These are phyloP conservation scores for Endomychus coccineus DNA, from an alignment of 2,888 invertebrate species.

Conservation along the genomic window DNA sequence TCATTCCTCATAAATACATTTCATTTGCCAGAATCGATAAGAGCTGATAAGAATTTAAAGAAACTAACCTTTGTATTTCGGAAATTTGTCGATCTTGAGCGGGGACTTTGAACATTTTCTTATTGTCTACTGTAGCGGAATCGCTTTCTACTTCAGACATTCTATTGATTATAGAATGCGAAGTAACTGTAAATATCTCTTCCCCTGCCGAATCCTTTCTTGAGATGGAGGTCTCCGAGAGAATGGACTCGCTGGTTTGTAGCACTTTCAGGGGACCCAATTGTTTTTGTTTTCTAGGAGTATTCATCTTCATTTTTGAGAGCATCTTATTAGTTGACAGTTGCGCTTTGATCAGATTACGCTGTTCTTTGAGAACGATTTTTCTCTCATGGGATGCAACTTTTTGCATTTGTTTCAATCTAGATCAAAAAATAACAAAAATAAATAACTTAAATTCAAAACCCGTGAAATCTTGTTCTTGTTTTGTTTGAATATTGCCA, in stretches of 20 bases:
- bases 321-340: constrained; percentile 46
- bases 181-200: constrained; percentile 34
- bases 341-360: constrained; percentile 49
- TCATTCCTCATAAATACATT: too few species aligned
- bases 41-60: too few species aligned
- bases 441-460: constrained; percentile 3
- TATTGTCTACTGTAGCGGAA: too few species aligned
- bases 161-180: constrained; percentile 15
- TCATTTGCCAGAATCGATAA: too few species aligned
- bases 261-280: constrained; percentile 49
- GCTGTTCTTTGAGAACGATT: constrained; percentile 47
- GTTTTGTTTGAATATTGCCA: too few species aligned
- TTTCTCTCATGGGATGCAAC: constrained; percentile 49
- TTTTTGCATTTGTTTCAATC: constrained; percentile 49
- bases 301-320: constrained; percentile 45
- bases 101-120: too few species aligned
- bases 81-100: too few species aligned
- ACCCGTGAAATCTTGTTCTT: too few species aligned
- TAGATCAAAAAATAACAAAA: too few species aligned
- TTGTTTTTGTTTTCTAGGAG: constrained; percentile 40
- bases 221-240: constrained; percentile 37
- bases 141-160: constrained; percentile 6
- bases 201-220: constrained; percentile 31
- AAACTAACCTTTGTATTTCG: too few species aligned
- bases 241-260: constrained; percentile 39